Evolutionary conservation across 64 coral and sea anemone species (phyloP).

Genomic region (Acropora tenuis): DNA sequence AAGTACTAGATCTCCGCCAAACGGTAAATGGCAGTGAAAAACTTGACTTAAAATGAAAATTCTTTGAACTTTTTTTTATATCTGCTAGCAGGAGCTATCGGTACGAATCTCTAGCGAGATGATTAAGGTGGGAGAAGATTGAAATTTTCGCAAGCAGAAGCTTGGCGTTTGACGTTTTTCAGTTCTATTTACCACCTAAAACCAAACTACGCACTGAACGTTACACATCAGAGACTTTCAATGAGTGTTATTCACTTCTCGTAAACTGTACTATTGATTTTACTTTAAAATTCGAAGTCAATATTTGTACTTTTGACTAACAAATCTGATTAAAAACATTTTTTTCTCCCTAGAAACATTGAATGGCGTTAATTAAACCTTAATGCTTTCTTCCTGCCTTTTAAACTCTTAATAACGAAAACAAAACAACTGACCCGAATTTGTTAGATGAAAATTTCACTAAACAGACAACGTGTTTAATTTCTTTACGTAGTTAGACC

Average conservation of each 20-base stretch:
- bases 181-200: background rate
- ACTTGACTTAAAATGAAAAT: too few relatives aligned
- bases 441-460: background rate
- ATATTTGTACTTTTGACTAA: background rate
- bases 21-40: too few relatives aligned
- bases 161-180: too few relatives aligned
- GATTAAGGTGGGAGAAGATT: too few relatives aligned
- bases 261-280: background rate
- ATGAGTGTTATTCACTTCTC: background rate
- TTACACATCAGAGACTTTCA: background rate
- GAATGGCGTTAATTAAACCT: conserved; percentile 28
- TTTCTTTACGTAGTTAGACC: background rate
- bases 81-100: too few relatives aligned
- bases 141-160: too few relatives aligned
- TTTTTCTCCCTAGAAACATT: background rate
- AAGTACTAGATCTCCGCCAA: too few relatives aligned
- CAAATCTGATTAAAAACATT: background rate
- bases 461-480: conserved; percentile 1
- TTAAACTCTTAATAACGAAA: background rate
- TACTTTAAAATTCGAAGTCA: background rate
- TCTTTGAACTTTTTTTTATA: too few relatives aligned
- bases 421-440: conserved; percentile 7
- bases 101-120: too few relatives aligned
- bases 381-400: conserved; percentile 28
- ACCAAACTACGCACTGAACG: background rate